Evolutionary conservation across 2,888 invertebrate genomes (phyloP).

Genomic region (Julus scanicus): DNA sequence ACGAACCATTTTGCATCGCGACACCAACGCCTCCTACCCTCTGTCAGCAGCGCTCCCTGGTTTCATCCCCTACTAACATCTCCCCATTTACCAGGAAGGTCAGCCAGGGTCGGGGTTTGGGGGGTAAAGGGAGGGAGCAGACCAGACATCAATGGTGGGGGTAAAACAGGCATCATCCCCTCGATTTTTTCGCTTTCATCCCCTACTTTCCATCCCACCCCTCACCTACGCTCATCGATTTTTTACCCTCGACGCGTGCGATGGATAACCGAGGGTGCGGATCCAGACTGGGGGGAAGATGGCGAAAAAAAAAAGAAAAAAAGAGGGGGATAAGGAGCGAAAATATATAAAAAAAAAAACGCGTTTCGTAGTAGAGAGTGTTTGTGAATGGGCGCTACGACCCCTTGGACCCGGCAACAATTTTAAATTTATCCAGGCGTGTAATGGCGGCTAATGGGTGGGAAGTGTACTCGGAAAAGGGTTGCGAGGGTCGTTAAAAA

Average conservation of each 20-base stretch:
- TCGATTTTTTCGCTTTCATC: background rate
- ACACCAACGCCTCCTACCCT: background rate
- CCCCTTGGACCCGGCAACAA: conserved; percentile 44
- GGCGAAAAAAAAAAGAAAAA: conserved; percentile 15
- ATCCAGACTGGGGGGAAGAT: background rate
- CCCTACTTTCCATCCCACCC: background rate
- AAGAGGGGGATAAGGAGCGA: background rate
- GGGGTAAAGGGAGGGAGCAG: background rate
- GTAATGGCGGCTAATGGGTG: conserved; percentile 53
- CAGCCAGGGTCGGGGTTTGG: background rate
- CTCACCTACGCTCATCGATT: background rate
- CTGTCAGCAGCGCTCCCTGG: background rate
- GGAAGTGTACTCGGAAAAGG: conserved; percentile 53
- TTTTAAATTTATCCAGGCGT: conserved; percentile 54
- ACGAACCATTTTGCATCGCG: too few relatives aligned
- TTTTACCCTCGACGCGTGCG: conserved; percentile 14
- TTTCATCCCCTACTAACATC: background rate
- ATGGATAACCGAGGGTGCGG: background rate
- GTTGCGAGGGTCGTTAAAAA: conserved; percentile 54
- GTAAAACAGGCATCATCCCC: background rate
- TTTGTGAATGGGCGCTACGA: conserved; percentile 26
- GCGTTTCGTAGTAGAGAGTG: background rate
- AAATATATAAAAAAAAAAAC: conserved; percentile 36
- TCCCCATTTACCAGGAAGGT: background rate
- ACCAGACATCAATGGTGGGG: conserved; percentile 3